Conservation (phyloP, 2,888 invertebrate genomes). For the Julus scanicus region DNA sequence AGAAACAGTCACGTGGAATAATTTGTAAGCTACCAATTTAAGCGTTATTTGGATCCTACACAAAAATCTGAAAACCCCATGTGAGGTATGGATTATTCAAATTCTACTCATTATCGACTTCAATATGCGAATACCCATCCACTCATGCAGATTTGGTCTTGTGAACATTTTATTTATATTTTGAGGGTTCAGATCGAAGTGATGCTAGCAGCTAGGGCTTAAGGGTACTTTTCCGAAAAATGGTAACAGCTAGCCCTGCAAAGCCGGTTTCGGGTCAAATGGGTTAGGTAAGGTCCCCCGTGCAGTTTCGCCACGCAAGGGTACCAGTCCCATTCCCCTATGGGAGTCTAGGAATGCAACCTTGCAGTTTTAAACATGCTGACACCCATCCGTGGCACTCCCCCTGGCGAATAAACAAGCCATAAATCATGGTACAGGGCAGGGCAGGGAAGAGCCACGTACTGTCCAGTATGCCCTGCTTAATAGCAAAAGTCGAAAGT, state of each 20-base stretch:
- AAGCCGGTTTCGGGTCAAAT: neutral
- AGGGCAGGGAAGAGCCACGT: neutral
- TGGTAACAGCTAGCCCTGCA: neutral
- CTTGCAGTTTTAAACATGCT: neutral
- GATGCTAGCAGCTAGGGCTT: too few species aligned
- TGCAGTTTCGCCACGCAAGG: neutral
- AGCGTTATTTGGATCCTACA: too few species aligned
- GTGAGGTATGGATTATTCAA: too few species aligned
- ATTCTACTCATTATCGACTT: too few species aligned
- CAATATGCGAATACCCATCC: too few species aligned
- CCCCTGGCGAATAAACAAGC: constrained; percentile 7
- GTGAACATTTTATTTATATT: too few species aligned
- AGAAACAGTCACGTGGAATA: too few species aligned
- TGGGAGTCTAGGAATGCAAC: constrained; percentile 11
- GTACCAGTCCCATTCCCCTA: neutral
- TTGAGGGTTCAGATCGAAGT: too few species aligned
- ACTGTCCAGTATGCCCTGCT: neutral
- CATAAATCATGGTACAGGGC: neutral
- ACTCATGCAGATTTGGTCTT: too few species aligned
- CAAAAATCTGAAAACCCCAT: too few species aligned
- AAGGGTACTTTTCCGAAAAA: too few species aligned
- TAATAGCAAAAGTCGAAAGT: neutral
- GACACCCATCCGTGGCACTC: neutral
- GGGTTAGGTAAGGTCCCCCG: constrained; percentile 38
- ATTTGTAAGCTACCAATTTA: too few species aligned